These are phyloP conservation scores for Lasius platythorax DNA, from an alignment of 2,888 invertebrate species.

Conservation along the genomic window DNA sequence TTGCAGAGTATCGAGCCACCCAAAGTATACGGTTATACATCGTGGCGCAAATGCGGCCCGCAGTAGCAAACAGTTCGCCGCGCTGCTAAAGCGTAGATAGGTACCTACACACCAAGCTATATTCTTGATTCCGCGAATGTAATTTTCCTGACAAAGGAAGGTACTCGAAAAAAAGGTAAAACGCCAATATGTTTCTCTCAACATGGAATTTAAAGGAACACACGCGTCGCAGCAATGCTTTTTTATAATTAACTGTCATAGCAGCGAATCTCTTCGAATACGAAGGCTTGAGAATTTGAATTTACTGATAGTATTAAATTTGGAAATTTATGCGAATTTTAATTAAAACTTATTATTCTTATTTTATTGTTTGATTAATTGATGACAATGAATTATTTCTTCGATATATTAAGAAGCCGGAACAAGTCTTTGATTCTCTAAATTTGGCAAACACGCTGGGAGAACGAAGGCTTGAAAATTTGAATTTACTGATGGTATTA, in stretches of 20 bases:
- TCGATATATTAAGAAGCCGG: background rate
- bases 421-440: background rate
- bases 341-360: slow-evolving; percentile 5
- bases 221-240: background rate
- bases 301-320: background rate
- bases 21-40: slow-evolving; percentile 56
- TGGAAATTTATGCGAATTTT: background rate
- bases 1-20: slow-evolving; percentile 48
- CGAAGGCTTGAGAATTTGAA: background rate
- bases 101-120: slow-evolving; percentile 20
- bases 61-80: slow-evolving; percentile 38
- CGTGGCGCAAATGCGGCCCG: slow-evolving; percentile 45
- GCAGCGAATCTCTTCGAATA: slow-evolving; percentile 11
- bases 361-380: background rate
- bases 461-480: background rate
- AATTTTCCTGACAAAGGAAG: slow-evolving; percentile 49
- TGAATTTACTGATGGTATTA: background rate
- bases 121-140: slow-evolving; percentile 51
- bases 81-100: slow-evolving; percentile 33
- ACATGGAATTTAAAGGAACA: slow-evolving; percentile 8
- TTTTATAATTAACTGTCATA: slow-evolving; percentile 36
- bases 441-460: slow-evolving; percentile 1
- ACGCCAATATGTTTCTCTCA: slow-evolving; percentile 15
- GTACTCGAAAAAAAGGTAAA: slow-evolving; percentile 24
- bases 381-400: background rate